Evolutionary conservation across 1,140 invertebrate genomes (phyloP), one percentile per base, ranked within the genome.

Genomic region (Nilaparvata lugens): DNA sequence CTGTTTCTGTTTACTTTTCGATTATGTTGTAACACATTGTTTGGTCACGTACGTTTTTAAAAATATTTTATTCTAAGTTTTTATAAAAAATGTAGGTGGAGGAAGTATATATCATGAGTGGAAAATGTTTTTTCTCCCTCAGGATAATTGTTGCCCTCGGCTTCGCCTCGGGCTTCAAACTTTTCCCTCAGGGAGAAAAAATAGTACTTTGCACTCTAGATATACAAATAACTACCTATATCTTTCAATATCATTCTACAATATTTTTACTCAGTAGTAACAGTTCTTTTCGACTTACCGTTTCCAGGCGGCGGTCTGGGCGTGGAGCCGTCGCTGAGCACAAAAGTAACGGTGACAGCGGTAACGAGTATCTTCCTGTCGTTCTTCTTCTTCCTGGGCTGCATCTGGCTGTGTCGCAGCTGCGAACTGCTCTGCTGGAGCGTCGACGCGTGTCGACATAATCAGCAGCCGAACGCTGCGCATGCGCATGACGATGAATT

Each of bases 341-440:
- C 58, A 7, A 68, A 67, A 52, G 58, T 71, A 13, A 59, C 65
- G 4, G 58, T 70, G n/a, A 65, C 67, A 1, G 69, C 70, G 1
- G 68, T 68, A 16, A 66, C 70, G 4, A 64, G 64, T 9, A 56
- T 72, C 4, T 66, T 72, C 21, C 59, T 69, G 9, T 67, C 70
- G 31, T 70, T 72, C 53, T 63, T 70, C 48, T 64, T 71, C 5
- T 71, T 72, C 60, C 60, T 71, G 9, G 60, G 64, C 11, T 71
- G 67, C 54, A 56, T 71, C 31, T 70, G 68, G 65, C 45, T 65
- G 23, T 71, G 68, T 23, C 55, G 66, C 4, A 67, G 66, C 24
- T 67, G 63, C 40, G 60, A 63, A 23, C 24, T 66, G 11, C 51
- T 68, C 11, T 65, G 66, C 35, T 65, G 64, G 64, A 48, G 52